Conservation (phyloP, 2,888 invertebrate genomes). For the Euclidia mi region DNA sequence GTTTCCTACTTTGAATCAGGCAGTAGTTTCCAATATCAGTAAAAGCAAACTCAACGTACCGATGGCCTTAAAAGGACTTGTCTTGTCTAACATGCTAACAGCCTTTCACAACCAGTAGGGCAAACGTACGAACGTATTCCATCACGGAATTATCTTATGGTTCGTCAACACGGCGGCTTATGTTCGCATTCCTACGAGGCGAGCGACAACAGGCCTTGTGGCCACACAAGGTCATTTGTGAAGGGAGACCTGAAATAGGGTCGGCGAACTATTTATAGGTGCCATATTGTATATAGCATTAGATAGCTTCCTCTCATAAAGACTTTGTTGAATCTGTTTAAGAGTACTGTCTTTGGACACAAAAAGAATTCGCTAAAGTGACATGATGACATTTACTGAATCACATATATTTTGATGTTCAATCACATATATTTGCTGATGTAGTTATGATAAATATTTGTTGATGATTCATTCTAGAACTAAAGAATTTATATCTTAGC, state of each 20-base stretch:
- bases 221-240: constrained; percentile 84
- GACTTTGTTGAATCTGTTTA: background rate
- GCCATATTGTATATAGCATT: constrained; percentile 7
- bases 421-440: too few species aligned
- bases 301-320: constrained; percentile 26
- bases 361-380: background rate
- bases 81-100: constrained; percentile 7
- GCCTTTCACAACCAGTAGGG: constrained; percentile 22
- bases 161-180: constrained; percentile 79
- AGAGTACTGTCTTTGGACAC: background rate
- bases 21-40: background rate
- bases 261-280: constrained; percentile 56
- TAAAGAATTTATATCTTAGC: too few species aligned
- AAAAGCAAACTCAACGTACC: constrained; percentile 1
- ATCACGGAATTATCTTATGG: constrained; percentile 60
- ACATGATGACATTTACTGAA: too few species aligned
- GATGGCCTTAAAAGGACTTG: background rate
- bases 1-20: background rate
- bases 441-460: too few species aligned
- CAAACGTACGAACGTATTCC: constrained; percentile 38
- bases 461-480: too few species aligned
- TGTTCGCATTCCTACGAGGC: constrained; percentile 83
- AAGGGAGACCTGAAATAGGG: constrained; percentile 73
- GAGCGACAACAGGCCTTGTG: constrained; percentile 81
- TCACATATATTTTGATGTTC: too few species aligned